phyloP scores from a whole-genome alignment of 2,888 invertebrate genomes.

The Eristalis arbustorum region DNA sequence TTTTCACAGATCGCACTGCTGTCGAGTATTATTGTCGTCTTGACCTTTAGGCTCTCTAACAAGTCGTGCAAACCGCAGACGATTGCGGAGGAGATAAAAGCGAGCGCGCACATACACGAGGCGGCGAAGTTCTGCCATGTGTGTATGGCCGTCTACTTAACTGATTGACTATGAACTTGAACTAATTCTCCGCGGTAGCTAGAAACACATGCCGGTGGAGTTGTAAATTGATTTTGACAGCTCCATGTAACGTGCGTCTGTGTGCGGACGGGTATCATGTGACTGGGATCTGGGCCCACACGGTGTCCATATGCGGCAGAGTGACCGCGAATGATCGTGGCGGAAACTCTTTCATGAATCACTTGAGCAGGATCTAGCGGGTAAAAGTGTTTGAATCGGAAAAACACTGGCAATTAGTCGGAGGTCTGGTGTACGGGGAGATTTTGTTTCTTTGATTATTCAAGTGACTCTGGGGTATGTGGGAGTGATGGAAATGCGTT shows the following conservation, averaged over 20 bases:
- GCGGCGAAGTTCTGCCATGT: slow-evolving; percentile 54
- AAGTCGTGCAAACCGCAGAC: slow-evolving; percentile 42
- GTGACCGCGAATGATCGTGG: slow-evolving; percentile 19
- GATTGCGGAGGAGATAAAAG: slow-evolving; percentile 2
- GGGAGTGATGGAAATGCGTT: too few relatives aligned
- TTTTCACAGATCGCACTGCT: neutral
- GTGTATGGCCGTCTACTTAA: slow-evolving; percentile 22
- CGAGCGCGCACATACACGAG: slow-evolving; percentile 8
- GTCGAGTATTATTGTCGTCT: neutral
- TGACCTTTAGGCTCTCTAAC: slow-evolving; percentile 50
- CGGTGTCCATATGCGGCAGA: slow-evolving; percentile 9
- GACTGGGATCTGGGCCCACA: slow-evolving; percentile 49
- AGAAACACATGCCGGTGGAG: slow-evolving; percentile 52
- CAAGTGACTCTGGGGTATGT: neutral
- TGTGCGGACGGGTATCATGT: slow-evolving; percentile 30
- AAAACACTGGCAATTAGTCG: neutral
- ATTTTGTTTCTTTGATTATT: neutral
- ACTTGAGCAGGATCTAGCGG: slow-evolving; percentile 39
- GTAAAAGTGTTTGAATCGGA: slow-evolving; percentile 30
- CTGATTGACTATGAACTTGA: slow-evolving; percentile 65
- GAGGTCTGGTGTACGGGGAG: neutral
- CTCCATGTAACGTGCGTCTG: slow-evolving; percentile 39
- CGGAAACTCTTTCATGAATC: slow-evolving; percentile 33
- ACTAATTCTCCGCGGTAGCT: slow-evolving; percentile 43
- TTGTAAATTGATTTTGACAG: slow-evolving; percentile 67